These are phyloP conservation scores for Saturnia pavonia DNA, from an alignment of 2,888 invertebrate species.

Conservation along the genomic window DNA sequence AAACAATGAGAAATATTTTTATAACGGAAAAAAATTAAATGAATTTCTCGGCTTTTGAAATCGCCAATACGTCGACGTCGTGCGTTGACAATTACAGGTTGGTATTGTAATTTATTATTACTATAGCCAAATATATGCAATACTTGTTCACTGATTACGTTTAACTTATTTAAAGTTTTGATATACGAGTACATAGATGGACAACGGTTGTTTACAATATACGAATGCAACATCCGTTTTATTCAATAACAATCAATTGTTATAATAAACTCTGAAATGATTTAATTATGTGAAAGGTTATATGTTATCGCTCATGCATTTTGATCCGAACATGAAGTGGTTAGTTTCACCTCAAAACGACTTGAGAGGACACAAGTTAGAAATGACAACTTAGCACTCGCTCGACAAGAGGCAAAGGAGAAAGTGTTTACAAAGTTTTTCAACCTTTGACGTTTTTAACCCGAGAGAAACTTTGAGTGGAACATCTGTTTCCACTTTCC, in stretches of 20 bases:
- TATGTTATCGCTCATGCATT: background rate
- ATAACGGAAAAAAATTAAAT: too few species aligned
- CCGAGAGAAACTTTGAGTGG: conserved; percentile 5
- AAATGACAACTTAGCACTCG: conserved; percentile 16
- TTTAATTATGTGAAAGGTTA: background rate
- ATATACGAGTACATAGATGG: background rate
- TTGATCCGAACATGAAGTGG: background rate
- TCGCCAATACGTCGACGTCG: too few species aligned
- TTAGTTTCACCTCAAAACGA: background rate
- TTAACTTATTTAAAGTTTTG: too few species aligned
- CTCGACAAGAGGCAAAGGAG: conserved; percentile 7
- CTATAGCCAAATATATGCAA: too few species aligned
- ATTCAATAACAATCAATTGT: background rate
- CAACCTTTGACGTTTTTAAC: conserved; percentile 9
- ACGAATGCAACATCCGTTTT: background rate
- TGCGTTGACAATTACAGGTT: too few species aligned
- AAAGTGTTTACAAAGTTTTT: conserved; percentile 7
- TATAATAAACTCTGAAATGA: too few species aligned
- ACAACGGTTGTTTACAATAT: background rate
- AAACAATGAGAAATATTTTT: too few species aligned
- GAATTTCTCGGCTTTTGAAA: too few species aligned
- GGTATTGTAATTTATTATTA: too few species aligned
- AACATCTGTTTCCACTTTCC: conserved; percentile 3
- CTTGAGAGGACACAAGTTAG: background rate
- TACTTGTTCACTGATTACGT: too few species aligned